These are phyloP conservation scores for Sylvilagus floridanus DNA, from an alignment of 2,797 vertebrate species.

Conservation along the genomic window DNA sequence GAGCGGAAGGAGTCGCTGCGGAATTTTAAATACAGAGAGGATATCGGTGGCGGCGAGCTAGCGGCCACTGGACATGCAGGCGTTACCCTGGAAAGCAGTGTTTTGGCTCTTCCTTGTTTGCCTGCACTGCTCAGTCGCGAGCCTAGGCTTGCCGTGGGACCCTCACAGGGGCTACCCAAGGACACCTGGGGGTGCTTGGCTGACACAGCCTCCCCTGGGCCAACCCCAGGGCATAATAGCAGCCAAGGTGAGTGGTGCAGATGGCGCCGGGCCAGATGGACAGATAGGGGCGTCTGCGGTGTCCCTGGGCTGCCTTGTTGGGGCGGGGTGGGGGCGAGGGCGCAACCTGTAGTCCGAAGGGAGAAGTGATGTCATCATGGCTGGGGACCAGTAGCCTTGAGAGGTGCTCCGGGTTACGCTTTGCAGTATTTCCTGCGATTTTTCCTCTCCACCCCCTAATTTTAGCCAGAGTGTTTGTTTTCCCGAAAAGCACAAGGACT, in stretches of 20 bases:
- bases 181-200: neutral
- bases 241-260: constrained; percentile 2
- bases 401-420: neutral
- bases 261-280: constrained; percentile 49
- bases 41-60: too few species aligned
- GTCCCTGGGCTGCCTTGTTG: neutral
- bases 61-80: too few species aligned
- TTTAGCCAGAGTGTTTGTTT: neutral
- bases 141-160: neutral
- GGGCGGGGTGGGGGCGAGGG: neutral
- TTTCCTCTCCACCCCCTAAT: neutral
- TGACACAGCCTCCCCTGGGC: constrained; percentile 3
- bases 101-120: neutral
- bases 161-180: neutral
- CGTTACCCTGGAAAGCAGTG: too few species aligned
- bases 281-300: constrained; percentile 48
- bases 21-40: too few species aligned
- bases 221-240: constrained; percentile 48
- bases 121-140: neutral
- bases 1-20: too few species aligned
- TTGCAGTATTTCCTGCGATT: constrained; percentile 6
- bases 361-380: neutral
- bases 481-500: neutral
- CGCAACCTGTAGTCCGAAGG: too few species aligned
- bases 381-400: neutral